Evolutionary conservation across 1,140 invertebrate genomes (phyloP).

Genomic region (Drosophila nigromelanica): DNA sequence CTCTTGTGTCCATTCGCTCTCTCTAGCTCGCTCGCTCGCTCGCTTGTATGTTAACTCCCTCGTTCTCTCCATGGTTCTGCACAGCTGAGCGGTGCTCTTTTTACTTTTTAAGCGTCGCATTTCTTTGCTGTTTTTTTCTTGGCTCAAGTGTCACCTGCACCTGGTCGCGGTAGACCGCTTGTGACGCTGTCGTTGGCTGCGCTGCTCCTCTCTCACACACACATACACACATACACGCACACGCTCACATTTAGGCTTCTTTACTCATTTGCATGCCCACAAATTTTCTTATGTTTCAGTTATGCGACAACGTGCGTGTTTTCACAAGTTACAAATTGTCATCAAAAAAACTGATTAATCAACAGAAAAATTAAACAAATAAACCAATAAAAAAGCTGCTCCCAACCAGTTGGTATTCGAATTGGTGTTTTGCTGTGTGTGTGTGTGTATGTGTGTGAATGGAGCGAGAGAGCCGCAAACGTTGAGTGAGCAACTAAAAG

Average conservation of each 20-base stretch:
- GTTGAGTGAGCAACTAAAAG: slow-evolving; percentile 33
- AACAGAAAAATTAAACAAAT: slow-evolving; percentile 39
- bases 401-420: slow-evolving; percentile 15
- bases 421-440: background rate
- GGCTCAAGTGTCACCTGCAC: slow-evolving; percentile 49
- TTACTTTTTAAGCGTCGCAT: slow-evolving; percentile 43
- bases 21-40: slow-evolving; percentile 18
- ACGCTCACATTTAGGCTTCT: slow-evolving; percentile 1
- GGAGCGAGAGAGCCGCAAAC: slow-evolving; percentile 21
- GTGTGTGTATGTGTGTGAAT: slow-evolving; percentile 11
- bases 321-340: slow-evolving; percentile 46
- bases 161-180: slow-evolving; percentile 19
- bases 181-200: slow-evolving; percentile 20
- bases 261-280: slow-evolving; percentile 29
- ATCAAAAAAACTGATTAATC: slow-evolving; percentile 45
- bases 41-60: background rate
- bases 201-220: slow-evolving; percentile 19
- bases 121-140: slow-evolving; percentile 47
- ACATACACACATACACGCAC: background rate
- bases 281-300: slow-evolving; percentile 44
- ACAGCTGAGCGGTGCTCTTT: slow-evolving; percentile 43
- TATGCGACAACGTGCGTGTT: slow-evolving; percentile 17
- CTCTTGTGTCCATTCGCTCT: slow-evolving; percentile 18
- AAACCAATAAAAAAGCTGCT: slow-evolving; percentile 52
- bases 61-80: slow-evolving; percentile 1